A percentile compares a stretch with the other conserved stretches of the same genome.
These are phyloP conservation scores for Mionectes macconnelli DNA, from an alignment of 2,113 vertebrate species.

Conservation along the genomic window DNA sequence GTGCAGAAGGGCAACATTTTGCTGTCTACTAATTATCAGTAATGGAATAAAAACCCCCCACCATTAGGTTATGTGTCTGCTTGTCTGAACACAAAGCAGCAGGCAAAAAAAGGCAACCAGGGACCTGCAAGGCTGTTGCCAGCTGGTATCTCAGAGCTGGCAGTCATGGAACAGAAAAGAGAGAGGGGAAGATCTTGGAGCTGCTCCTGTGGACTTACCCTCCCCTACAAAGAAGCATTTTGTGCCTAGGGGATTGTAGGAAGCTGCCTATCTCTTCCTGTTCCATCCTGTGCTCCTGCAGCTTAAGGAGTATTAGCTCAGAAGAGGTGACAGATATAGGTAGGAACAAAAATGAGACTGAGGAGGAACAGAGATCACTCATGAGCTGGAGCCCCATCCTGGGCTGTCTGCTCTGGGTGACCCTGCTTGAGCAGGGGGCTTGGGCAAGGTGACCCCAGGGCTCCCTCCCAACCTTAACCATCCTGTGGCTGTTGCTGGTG, in stretches of 20 bases:
- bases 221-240: neutral
- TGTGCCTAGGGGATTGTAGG: neutral
- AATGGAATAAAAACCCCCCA: neutral
- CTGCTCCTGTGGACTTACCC: neutral
- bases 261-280: neutral
- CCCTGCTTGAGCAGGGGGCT: neutral
- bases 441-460: neutral
- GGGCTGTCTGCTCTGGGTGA: neutral
- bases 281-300: neutral
- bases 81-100: constrained; percentile 7
- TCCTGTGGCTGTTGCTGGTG: neutral
- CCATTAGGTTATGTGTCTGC: neutral
- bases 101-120: neutral
- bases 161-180: neutral
- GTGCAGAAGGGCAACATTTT: neutral
- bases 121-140: neutral
- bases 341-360: neutral
- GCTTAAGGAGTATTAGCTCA: neutral
- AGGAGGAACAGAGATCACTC: neutral
- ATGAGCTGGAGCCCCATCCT: neutral
- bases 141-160: neutral
- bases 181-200: neutral
- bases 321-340: neutral
- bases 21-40: neutral
- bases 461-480: neutral